Percentiles rank a stretch among this genome's conserved stretches.
Conservation (phyloP, 2,113 vertebrate species). For the Lepus europaeus region DNA sequence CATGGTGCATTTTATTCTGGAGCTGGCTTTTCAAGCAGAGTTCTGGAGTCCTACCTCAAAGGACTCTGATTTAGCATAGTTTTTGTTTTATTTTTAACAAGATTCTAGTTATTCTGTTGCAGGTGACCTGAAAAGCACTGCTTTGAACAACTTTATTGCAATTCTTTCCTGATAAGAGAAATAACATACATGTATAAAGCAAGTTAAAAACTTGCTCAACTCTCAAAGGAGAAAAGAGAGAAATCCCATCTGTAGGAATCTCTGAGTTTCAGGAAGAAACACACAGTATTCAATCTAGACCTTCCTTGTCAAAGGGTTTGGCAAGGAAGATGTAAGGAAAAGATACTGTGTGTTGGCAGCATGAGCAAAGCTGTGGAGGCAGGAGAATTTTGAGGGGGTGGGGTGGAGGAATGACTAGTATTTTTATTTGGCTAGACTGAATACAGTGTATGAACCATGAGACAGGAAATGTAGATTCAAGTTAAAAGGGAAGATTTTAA, state of each 20-base stretch:
- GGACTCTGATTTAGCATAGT: background rate
- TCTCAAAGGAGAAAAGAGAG: constrained; percentile 25
- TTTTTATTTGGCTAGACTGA: background rate
- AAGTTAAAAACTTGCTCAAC: background rate
- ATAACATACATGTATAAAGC: background rate
- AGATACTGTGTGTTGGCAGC: background rate
- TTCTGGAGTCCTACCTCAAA: background rate
- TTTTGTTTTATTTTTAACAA: background rate
- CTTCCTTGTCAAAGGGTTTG: background rate
- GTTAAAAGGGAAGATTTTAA: background rate
- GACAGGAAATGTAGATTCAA: background rate
- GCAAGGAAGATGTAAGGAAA: background rate
- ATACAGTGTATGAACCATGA: background rate
- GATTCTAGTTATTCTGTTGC: background rate
- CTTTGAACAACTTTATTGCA: background rate
- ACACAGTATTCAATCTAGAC: background rate
- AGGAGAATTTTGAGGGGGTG: background rate
- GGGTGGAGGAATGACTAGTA: background rate
- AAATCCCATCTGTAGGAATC: background rate
- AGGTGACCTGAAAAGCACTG: background rate
- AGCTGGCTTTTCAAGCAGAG: background rate
- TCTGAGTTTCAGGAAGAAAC: background rate
- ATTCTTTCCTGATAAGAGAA: background rate
- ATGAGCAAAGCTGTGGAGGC: background rate
- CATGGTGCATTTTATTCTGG: background rate